These are phyloP conservation scores for Callyntrura guangdongensis DNA, from an alignment of 2,888 invertebrate species.

Conservation along the genomic window DNA sequence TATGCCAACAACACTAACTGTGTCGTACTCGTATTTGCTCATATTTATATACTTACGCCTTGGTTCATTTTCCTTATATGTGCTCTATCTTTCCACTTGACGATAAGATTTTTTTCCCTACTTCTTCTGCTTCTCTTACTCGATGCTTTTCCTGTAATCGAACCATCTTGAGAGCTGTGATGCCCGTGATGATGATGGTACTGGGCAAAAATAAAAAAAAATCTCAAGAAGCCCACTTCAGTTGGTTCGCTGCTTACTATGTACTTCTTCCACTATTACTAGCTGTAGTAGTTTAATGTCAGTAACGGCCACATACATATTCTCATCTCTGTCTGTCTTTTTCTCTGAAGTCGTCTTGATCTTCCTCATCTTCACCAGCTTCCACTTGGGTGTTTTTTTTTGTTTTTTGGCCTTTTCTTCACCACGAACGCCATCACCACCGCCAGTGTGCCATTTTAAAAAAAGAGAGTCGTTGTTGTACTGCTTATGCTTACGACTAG, in stretches of 20 bases:
- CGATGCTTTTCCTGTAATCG: slow-evolving; percentile 65
- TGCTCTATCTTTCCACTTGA: slow-evolving; percentile 77
- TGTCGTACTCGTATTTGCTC: not conserved
- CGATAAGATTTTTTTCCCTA: slow-evolving; percentile 70
- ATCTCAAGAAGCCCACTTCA: slow-evolving; percentile 43
- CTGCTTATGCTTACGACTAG: not conserved
- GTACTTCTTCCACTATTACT: not conserved
- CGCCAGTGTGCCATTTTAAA: slow-evolving; percentile 56
- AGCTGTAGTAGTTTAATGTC: not conserved
- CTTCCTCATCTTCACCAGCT: slow-evolving; percentile 27
- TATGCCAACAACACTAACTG: slow-evolving; percentile 1
- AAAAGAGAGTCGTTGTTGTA: slow-evolving; percentile 11
- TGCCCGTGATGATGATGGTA: slow-evolving; percentile 4
- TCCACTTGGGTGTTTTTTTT: slow-evolving; percentile 10
- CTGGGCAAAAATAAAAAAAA: slow-evolving; percentile 15
- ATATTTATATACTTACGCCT: slow-evolving; percentile 10
- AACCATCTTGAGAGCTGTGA: slow-evolving; percentile 66
- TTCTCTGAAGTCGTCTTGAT: slow-evolving; percentile 27
- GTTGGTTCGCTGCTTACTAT: not conserved
- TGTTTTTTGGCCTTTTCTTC: not conserved
- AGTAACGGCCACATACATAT: no score
- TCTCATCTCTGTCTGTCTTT: no score
- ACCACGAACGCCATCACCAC: not conserved
- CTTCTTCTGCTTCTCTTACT: slow-evolving; percentile 24
- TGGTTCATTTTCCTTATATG: slow-evolving; percentile 24